phyloP scores from a whole-genome alignment of 2,113 vertebrate genomes.

The Ailurus styani region DNA sequence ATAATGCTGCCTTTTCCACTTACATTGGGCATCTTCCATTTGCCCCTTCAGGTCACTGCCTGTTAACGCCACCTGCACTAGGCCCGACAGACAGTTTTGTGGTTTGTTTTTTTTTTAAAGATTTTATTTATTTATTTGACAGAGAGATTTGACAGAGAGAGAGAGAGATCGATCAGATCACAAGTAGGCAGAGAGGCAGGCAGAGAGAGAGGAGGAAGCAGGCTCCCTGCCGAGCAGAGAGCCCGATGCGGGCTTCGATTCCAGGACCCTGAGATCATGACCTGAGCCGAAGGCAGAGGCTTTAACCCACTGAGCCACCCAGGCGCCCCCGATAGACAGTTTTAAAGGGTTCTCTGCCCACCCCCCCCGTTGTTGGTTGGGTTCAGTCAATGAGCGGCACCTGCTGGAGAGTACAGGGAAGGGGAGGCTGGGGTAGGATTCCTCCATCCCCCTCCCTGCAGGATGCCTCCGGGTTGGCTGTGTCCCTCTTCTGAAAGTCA shows the following conservation, averaged over 20 bases:
- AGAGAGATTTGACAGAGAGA: no score
- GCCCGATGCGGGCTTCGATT: no score
- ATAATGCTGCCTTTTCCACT: background rate
- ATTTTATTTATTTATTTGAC: no score
- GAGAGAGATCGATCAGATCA: no score
- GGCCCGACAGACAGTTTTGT: rapidly evolving
- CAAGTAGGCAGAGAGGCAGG: no score
- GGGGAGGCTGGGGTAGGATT: background rate
- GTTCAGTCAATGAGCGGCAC: background rate
- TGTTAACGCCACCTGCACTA: rapidly evolving
- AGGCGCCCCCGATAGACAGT: rapidly evolving
- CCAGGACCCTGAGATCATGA: no score
- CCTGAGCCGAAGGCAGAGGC: no score
- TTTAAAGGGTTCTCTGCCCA: background rate
- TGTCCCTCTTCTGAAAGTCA: background rate
- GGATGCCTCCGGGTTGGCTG: background rate
- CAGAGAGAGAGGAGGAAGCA: no score
- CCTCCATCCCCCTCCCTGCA: background rate
- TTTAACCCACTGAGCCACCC: no score
- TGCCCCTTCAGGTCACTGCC: no score
- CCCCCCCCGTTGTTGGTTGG: background rate
- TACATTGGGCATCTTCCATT: rapidly evolving
- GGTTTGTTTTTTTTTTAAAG: no score
- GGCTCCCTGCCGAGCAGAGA: no score
- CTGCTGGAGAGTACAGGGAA: conserved; percentile 7